phyloP scores from a whole-genome alignment of 2,888 invertebrate genomes.

The Dichetophora obliterata region DNA sequence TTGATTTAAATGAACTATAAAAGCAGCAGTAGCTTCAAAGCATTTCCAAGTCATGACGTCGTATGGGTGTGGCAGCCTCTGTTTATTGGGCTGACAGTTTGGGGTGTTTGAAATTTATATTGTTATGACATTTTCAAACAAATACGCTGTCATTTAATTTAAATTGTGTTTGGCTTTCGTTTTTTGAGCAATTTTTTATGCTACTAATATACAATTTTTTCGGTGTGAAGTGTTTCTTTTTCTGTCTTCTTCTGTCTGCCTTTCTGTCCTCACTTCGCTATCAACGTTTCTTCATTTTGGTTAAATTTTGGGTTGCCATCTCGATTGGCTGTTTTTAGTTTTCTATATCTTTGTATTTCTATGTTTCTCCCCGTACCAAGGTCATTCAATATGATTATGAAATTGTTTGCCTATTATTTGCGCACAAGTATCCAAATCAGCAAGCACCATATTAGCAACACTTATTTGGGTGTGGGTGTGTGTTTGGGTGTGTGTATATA shows the following conservation, averaged over 20 bases:
- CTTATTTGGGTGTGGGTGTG: not conserved
- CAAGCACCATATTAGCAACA: not conserved
- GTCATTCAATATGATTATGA: too few relatives aligned
- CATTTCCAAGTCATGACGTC: not conserved
- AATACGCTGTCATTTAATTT: not conserved
- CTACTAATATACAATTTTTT: not conserved
- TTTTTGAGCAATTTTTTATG: too few relatives aligned
- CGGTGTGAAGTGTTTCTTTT: not conserved
- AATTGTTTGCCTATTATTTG: too few relatives aligned
- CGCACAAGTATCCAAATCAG: too few relatives aligned
- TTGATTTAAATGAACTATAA: not conserved
- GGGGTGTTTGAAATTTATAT: not conserved
- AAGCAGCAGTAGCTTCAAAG: not conserved
- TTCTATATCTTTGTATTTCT: too few relatives aligned
- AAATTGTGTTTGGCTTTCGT: not conserved
- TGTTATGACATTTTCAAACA: slow-evolving; percentile 7
- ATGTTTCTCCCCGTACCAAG: too few relatives aligned
- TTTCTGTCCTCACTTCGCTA: too few relatives aligned
- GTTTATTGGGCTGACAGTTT: not conserved
- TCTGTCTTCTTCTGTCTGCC: not conserved
- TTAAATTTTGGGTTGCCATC: not conserved
- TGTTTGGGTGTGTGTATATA: not conserved
- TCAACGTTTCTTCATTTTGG: not conserved
- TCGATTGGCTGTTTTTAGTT: too few relatives aligned
- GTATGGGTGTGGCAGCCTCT: not conserved